Conservation (phyloP, 1,140 invertebrate species). For the Mycetomoellerius zeteki region DNA sequence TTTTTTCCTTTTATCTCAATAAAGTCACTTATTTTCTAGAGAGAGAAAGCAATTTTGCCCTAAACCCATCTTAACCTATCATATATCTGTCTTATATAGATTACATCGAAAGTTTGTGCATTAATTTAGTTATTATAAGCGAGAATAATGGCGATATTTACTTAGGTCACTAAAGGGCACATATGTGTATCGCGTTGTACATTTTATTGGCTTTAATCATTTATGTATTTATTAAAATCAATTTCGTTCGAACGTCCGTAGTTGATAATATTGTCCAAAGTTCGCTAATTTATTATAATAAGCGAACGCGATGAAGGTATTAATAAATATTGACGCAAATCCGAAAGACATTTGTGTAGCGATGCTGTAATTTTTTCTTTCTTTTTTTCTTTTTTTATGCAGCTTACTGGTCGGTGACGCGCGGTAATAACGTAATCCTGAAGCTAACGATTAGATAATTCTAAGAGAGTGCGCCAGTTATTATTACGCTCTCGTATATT, state of each 20-base stretch:
- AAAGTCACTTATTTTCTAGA: neutral
- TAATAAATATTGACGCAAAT: constrained; percentile 56
- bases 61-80: no score
- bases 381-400: neutral
- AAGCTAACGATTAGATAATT: constrained; percentile 56
- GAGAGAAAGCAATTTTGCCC: neutral
- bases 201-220: constrained; percentile 2
- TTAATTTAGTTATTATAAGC: constrained; percentile 14
- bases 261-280: constrained; percentile 11
- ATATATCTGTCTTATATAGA: no score
- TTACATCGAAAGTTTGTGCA: neutral
- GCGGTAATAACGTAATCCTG: constrained; percentile 27
- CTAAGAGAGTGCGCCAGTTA: constrained; percentile 24
- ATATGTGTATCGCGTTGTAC: neutral
- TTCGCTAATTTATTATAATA: constrained; percentile 41
- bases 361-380: constrained; percentile 1
- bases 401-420: neutral
- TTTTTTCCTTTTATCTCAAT: constrained; percentile 1
- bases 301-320: neutral
- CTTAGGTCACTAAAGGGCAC: neutral
- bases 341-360: constrained; percentile 1
- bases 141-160: neutral
- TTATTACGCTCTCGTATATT: constrained; percentile 52
- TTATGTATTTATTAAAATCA: constrained; percentile 10
- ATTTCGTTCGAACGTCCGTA: neutral